Evolutionary conservation across 2,113 vertebrate species (phyloP), one percentile per base, ranked within the genome.

Genomic region (Vulpes ferrilata): DNA sequence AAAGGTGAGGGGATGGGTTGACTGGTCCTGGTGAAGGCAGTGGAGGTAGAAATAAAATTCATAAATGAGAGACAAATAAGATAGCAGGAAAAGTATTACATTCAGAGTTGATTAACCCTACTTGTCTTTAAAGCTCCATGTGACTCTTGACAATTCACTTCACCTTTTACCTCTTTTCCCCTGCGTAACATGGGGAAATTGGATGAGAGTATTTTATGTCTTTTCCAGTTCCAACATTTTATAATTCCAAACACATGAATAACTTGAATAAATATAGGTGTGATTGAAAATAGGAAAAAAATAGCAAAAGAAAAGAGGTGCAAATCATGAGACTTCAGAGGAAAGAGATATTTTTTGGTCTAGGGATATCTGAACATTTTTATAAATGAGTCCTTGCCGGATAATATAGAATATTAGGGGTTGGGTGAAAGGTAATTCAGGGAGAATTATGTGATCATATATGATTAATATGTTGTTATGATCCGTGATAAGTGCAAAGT

Each of bases 141-240:
- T 87, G 25, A 83, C 25, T 87, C 59, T 80, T 96, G 57, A 90
- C 19, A 92, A 92, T 64, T 71, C 7, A 89, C 71, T 92, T 80
- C 3, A 19, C 11, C 13, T 48, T 78, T 95, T 76, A 51, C 62
- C 51, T 78, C 23, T 76, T 87, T 95, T 2, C 3, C 17, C 0
- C 0, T 67, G 27, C 23, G 38, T 96, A 74, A 90, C 59, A 74
- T 59, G 7, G 92, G 11, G 13, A 86, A 9, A 65, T 11, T 67
- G n/a, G 6, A 43, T 48, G 43, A 64, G 0, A 3, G 15, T n/a
- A 48, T 38, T 22, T 51, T 60, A 92, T 11, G 8, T 35, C 6
- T 30, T 12, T 90, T 79, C 8, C 12, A 92, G 9, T 25, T 90
- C 30, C 60, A 87, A 82, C 19, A 35, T 84, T 83, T n/a, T 88